phyloP scores from a whole-genome alignment of 1,140 invertebrate species.

The Apis florea region DNA sequence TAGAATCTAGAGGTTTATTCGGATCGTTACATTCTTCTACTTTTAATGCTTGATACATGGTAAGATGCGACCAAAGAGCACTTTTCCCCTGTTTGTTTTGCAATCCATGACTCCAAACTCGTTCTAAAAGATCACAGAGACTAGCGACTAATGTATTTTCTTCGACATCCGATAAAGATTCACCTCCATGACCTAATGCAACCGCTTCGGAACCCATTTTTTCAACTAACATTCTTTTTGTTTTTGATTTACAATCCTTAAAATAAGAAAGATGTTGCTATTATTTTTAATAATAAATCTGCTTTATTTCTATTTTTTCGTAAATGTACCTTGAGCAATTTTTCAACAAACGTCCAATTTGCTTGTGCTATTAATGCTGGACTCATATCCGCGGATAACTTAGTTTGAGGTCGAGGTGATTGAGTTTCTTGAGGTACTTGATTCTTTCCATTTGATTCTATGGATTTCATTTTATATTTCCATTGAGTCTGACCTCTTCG shows the following conservation, averaged over 20 bases:
- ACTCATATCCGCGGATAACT: slow-evolving; percentile 83
- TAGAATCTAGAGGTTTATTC: slow-evolving; percentile 88
- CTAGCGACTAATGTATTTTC: slow-evolving; percentile 99
- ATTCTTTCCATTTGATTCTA: slow-evolving; percentile 76
- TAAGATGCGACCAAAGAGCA: slow-evolving; percentile 95
- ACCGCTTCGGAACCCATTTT: slow-evolving; percentile 98
- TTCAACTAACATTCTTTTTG: slow-evolving; percentile 98
- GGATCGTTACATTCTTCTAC: slow-evolving; percentile 89
- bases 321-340: slow-evolving; percentile 91
- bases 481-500: slow-evolving; percentile 78
- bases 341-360: slow-evolving; percentile 99
- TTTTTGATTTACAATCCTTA: slow-evolving; percentile 94
- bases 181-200: slow-evolving; percentile 87
- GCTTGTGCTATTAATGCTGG: slow-evolving; percentile 96
- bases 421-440: slow-evolving; percentile 75
- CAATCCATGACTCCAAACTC: slow-evolving; percentile 98
- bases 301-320: not conserved
- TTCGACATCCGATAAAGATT: slow-evolving; percentile 85
- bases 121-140: slow-evolving; percentile 97
- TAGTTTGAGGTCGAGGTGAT: slow-evolving; percentile 78
- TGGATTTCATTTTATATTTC: slow-evolving; percentile 80
- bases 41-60: slow-evolving; percentile 89
- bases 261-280: not conserved
- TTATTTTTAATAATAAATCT: not conserved
- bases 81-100: slow-evolving; percentile 98